A percentile compares a stretch with the other conserved stretches of the same genome.
Evolutionary conservation across 2,797 vertebrate species (phyloP).

Genomic region (Netta rufina): DNA sequence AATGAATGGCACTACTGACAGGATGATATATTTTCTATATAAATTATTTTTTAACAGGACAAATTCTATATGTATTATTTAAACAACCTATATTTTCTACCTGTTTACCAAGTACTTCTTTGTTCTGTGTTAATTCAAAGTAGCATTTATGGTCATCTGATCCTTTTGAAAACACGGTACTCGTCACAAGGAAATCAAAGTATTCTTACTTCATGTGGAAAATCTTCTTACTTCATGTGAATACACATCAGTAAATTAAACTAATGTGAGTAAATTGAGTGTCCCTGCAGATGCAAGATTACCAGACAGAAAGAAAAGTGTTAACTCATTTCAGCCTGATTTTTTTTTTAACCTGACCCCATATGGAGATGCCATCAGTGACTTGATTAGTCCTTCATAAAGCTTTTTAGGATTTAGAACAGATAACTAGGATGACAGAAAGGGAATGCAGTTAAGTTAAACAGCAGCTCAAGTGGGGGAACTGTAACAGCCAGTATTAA

Average conservation of each 20-base stretch:
- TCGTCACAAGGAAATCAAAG: background rate
- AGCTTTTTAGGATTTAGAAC: background rate
- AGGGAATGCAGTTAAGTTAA: background rate
- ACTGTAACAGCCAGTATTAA: background rate
- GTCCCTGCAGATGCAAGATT: background rate
- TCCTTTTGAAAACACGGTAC: background rate
- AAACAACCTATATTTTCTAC: background rate
- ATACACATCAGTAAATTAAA: background rate
- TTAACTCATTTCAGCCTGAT: background rate
- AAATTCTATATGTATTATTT: background rate
- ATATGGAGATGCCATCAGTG: background rate
- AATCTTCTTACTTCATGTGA: constrained; percentile 5
- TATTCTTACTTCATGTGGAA: background rate
- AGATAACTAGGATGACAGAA: background rate
- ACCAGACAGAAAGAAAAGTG: background rate
- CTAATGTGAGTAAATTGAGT: background rate
- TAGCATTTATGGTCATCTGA: background rate
- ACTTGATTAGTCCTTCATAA: background rate
- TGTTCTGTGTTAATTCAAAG: background rate
- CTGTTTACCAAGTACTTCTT: background rate
- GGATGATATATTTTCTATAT: background rate
- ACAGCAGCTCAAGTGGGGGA: background rate
- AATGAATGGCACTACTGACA: background rate
- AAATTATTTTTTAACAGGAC: background rate
- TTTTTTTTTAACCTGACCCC: background rate